Evolutionary conservation across 1,140 invertebrate genomes (phyloP).

Genomic region (Lordiphosa mommai): DNA sequence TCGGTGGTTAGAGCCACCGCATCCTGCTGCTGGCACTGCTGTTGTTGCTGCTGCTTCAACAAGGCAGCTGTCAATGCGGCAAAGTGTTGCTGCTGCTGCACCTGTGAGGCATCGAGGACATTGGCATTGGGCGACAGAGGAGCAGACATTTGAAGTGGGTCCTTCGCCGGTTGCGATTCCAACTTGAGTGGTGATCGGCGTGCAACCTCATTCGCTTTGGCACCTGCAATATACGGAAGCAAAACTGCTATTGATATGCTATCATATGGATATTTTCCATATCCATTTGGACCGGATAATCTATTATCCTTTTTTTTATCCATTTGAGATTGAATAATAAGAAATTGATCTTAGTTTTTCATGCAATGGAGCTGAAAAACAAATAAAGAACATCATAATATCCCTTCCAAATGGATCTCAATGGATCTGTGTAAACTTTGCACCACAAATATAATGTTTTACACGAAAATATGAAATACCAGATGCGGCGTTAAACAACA

Average conservation of each 20-base stretch:
- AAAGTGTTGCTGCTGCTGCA: conserved; percentile 41
- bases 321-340: no score
- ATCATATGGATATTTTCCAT: no score
- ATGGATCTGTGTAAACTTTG: no score
- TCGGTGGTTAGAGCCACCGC: conserved; percentile 9
- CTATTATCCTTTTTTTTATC: no score
- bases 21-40: conserved; percentile 35
- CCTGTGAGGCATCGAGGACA: conserved; percentile 11
- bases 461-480: no score
- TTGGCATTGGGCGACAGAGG: conserved; percentile 22
- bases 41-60: conserved; percentile 49
- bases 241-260: not conserved
- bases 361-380: no score
- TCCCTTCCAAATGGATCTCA: no score
- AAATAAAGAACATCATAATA: no score
- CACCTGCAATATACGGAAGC: not conserved
- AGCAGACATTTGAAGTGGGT: conserved; percentile 2
- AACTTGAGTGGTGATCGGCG: conserved; percentile 11
- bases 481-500: no score
- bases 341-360: no score
- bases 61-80: conserved; percentile 42
- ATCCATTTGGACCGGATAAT: no score
- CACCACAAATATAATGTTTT: no score
- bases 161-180: conserved; percentile 26
- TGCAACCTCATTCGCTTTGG: conserved; percentile 3